Evolutionary conservation across 1,140 invertebrate genomes (phyloP).

Genomic region (Trachymyrmex septentrionalis): DNA sequence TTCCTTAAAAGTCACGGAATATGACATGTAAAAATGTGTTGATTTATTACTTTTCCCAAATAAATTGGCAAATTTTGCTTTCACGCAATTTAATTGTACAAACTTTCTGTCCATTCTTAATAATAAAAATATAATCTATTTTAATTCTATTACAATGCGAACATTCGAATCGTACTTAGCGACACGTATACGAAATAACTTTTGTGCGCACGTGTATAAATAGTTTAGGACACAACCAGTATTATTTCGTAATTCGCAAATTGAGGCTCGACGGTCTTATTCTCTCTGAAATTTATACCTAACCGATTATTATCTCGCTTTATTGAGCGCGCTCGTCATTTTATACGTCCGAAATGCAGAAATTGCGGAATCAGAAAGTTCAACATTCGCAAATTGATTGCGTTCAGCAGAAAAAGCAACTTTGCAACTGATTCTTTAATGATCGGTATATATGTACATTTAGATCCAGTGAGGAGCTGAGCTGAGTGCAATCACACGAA

Average conservation of each 20-base stretch:
- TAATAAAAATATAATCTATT: neutral
- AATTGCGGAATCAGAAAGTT: neutral
- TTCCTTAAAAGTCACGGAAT: no score
- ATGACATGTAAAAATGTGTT: no score
- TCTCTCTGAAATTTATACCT: neutral
- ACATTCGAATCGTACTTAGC: neutral
- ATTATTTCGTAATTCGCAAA: neutral
- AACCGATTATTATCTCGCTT: neutral
- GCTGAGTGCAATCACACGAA: no score
- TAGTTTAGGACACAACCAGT: neutral
- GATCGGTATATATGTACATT: no score
- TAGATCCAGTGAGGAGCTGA: no score
- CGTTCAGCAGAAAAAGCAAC: no score
- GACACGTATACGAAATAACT: neutral
- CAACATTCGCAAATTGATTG: constrained; percentile 39
- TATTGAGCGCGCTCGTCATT: neutral
- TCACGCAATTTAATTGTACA: no score
- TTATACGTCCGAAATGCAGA: neutral
- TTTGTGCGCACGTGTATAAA: neutral
- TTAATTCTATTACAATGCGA: neutral
- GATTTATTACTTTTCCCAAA: no score
- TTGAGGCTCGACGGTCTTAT: neutral
- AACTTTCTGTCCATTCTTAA: no score
- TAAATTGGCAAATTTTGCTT: no score
- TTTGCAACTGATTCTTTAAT: no score